Evolutionary conservation across 2,797 vertebrate species (phyloP).

Genomic region (Takifugu rubripes): DNA sequence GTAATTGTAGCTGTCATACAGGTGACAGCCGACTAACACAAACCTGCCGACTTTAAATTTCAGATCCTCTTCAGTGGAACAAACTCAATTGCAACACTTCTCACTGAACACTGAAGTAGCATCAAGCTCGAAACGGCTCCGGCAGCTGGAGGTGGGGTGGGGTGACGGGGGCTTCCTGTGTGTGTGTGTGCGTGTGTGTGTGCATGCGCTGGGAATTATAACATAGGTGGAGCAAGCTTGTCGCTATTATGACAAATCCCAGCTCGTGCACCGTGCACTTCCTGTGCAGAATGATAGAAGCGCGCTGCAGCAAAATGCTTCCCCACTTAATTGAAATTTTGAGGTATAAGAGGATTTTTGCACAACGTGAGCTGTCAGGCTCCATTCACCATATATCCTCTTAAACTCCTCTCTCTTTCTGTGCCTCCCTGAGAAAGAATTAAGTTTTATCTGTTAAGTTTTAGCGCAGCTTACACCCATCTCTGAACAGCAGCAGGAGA

Average conservation of each 20-base stretch:
- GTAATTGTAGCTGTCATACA: constrained; percentile 61
- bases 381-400: constrained; percentile 73
- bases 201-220: constrained; percentile 50
- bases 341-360: constrained; percentile 78
- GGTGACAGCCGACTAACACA: constrained; percentile 43
- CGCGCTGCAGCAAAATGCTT: constrained; percentile 48
- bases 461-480: constrained; percentile 55
- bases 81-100: constrained; percentile 69
- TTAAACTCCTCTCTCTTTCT: constrained; percentile 55
- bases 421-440: constrained; percentile 49
- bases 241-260: constrained; percentile 69
- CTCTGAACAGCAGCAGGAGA: constrained; percentile 49
- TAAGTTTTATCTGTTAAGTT: constrained; percentile 66
- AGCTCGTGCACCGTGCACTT: constrained; percentile 59
- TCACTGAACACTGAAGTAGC: constrained; percentile 69
- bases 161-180: constrained; percentile 22
- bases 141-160: constrained; percentile 48
- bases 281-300: constrained; percentile 48
- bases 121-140: constrained; percentile 61
- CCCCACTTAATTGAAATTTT: constrained; percentile 78
- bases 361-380: constrained; percentile 70
- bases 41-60: constrained; percentile 59
- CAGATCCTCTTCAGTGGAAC: constrained; percentile 66
- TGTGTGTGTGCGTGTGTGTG: constrained; percentile 7
- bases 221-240: constrained; percentile 62